phyloP scores from a whole-genome alignment of 1,140 invertebrate species.

The Rhopalosiphum maidis region DNA sequence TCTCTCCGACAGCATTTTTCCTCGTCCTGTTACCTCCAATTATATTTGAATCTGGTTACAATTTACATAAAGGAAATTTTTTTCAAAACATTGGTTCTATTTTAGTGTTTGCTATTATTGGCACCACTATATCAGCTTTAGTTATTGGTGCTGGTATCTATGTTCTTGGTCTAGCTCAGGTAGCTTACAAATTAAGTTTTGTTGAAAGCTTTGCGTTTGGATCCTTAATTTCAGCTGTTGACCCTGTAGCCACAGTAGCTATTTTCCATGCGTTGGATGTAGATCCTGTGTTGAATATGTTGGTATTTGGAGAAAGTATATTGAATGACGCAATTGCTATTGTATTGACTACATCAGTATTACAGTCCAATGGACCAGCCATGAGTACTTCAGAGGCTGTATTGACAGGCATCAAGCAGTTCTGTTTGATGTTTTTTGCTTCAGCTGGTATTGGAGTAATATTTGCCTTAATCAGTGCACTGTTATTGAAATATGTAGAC shows the following conservation, averaged over 20 bases:
- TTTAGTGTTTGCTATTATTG: conserved; percentile 94
- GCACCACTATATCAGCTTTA: conserved; percentile 94
- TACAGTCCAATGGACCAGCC: conserved; percentile 76
- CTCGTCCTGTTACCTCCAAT: conserved; percentile 96
- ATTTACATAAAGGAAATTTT: conserved; percentile 98
- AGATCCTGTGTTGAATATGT: conserved; percentile 96
- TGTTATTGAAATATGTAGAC: conserved; percentile 95
- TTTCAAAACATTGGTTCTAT: conserved; percentile 97
- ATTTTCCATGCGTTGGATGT: conserved; percentile 98
- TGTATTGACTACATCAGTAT: conserved; percentile 89
- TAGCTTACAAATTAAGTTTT: conserved; percentile 90
- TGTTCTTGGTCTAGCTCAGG: conserved; percentile 85
- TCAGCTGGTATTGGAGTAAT: conserved; percentile 96
- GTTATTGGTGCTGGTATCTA: conserved; percentile 95
- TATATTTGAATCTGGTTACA: conserved; percentile 98
- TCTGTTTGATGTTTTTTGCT: conserved; percentile 97
- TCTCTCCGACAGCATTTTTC: conserved; percentile 97
- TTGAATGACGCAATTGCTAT: conserved; percentile 98
- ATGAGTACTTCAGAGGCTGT: conserved; percentile 84
- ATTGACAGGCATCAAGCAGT: conserved; percentile 87
- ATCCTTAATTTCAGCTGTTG: conserved; percentile 97
- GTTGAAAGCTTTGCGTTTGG: conserved; percentile 98
- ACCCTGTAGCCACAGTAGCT: conserved; percentile 96
- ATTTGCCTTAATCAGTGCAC: conserved; percentile 92
- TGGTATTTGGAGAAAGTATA: conserved; percentile 98